Base-by-base conservation (phyloP, 2,113 vertebrate species). In the Odontophorus gujanensis region DNA sequence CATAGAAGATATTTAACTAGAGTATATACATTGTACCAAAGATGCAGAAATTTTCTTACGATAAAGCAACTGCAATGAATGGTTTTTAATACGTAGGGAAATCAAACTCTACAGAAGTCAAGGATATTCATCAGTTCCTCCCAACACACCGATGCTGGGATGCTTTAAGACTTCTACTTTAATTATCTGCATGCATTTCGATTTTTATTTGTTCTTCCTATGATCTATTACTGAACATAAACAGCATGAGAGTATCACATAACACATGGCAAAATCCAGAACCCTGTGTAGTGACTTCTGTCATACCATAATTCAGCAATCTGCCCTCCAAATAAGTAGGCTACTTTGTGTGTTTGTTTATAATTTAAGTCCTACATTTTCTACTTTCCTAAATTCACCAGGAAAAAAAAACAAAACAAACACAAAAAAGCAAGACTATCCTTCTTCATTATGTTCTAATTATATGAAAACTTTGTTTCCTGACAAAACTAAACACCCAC, bases 401-500 rank as follows among this genome's bases (percentile, higher is more conserved):
- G 25, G 6, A 55, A 59, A 88, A 25, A 53, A 53, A 51, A 51
- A 25, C 24, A 50, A 25, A 6, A 51, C 24, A 50, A 12, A 26
- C 8, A 14, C 10, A 40, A 7, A 38, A 38, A 40, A 40, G 11
- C 40, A 65, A 13, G 1, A 19, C 1, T 9, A 4, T 4, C 24
- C 6, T 58, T 58, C 43, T 47, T 81, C 3, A 43, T 81, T 84
- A 66, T 82, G 6, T 62, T 43, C 34, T 74, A 69, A 38, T 1
- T 25, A 7, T 13, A 66, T 68, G 14, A 43, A 76, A 82, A 11
- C 9, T 36, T 8, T n/a, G 43, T 34, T 76, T 76, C 36, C 22
- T 73, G 16, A 17, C 16, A 63, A 12, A 13, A 19, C 28, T 12
- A 40, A 28, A 63, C 28, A 51, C 74, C 26, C 51, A 50, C 15